Evolutionary conservation across 2,113 vertebrate species (phyloP), one percentile per base, ranked within the genome.

Genomic region (Cyanoramphus novaezelandiae): DNA sequence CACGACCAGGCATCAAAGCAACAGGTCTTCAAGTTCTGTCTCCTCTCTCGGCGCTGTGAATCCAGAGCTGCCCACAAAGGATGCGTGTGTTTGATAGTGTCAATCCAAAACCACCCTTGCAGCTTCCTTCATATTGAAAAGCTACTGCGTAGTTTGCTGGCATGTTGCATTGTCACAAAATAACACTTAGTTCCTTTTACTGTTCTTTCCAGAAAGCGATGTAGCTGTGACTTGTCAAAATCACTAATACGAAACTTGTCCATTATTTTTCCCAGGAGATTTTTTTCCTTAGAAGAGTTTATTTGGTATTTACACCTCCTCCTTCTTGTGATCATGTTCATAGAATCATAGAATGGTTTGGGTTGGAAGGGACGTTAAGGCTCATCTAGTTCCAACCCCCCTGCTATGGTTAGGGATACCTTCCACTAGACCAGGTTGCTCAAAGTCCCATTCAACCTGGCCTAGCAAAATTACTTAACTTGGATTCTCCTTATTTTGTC

Each of bases 1-100:
- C 15, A 4, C 0, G 8, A 35, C 8, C 21, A 63, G 60, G 16
- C 57, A 63, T 21, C 65, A 25, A 28, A 55, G 37, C 39, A 68
- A 7, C 18, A 31, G 31, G 15, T 44, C 15, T 44, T 4, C 11
- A 27, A 2, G 25, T 2, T 79, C 37, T 11, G 21, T 29, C 14
- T 81, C 24, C 28, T 71, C 27, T 24, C 11, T 46, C 29, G 17
- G 46, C 1, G 0, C 16, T 10, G 0, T 1, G 47, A 49, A 44
- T 19, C 53, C 57, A 82, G 31, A 90, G 47, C 52, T 72, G 46
- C 78, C 24, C 4, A 0, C 41, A 33, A 63, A 33, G 25, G 1
- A 0, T 33, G 52, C 0, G 5, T 11, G 57, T 28, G 19, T 4
- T 60, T 28, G 28, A 8, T 4, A 43, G 31, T 19, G 29, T 35